A percentile compares a stretch with the other conserved stretches of the same genome.
Evolutionary conservation across 2,113 vertebrate species (phyloP).

Genomic region (Anseranas semipalmata): DNA sequence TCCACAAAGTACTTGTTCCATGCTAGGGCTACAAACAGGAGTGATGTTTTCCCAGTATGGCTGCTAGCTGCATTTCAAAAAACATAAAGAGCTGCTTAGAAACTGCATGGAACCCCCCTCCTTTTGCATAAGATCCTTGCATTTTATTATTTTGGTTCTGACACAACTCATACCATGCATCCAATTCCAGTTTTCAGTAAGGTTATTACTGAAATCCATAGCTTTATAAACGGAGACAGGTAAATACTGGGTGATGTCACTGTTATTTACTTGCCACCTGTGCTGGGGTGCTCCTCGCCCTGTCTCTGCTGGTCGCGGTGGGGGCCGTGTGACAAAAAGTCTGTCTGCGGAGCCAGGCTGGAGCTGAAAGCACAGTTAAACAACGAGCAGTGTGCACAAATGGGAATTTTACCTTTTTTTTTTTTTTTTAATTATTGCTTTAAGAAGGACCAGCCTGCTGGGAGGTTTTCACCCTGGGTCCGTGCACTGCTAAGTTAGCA

Average conservation of each 20-base stretch:
- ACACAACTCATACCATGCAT: not conserved
- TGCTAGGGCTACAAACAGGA: not conserved
- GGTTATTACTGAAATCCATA: not conserved
- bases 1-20: not conserved
- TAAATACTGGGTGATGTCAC: not conserved
- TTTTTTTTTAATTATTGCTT: not conserved
- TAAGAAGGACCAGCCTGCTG: too few species aligned
- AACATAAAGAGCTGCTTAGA: not conserved
- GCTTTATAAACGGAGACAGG: not conserved
- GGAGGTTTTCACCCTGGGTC: too few species aligned
- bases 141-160: not conserved
- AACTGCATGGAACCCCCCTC: not conserved
- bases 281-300: not conserved
- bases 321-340: too few species aligned
- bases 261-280: not conserved
- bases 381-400: not conserved
- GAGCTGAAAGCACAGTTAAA: not conserved
- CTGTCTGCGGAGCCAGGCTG: too few species aligned
- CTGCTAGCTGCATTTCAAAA: not conserved
- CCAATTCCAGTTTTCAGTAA: not conserved
- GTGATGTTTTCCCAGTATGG: accelerated
- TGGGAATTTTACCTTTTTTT: not conserved
- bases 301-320: not conserved
- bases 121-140: not conserved
- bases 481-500: not conserved